These are phyloP conservation scores for Scortum barcoo DNA, from an alignment of 2,113 vertebrate species.

Conservation along the genomic window DNA sequence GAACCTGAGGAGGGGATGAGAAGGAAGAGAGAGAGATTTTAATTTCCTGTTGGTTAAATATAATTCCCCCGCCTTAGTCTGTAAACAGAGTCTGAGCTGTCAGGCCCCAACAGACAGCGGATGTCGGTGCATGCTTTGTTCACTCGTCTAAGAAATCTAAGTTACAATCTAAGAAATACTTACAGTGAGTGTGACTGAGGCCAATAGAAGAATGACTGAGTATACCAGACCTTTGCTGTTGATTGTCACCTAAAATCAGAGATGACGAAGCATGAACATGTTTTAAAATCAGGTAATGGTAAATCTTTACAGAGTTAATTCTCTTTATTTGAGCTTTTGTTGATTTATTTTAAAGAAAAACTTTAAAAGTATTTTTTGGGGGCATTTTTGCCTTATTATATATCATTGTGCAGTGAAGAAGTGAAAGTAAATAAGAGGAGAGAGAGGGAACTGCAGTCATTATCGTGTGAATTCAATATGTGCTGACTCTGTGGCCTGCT, in stretches of 20 bases:
- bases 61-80: no score
- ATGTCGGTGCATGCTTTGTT: conserved; percentile 2
- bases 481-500: no score
- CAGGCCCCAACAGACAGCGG: not conserved
- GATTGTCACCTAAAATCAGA: conserved; percentile 81
- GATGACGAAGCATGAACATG: not conserved
- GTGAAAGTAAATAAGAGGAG: not conserved
- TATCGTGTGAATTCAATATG: no score
- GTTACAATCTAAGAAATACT: conserved; percentile 59
- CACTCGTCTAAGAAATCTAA: no score
- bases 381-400: not conserved
- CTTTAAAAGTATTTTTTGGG: not conserved
- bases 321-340: not conserved
- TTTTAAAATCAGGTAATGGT: not conserved
- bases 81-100: not conserved
- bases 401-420: not conserved
- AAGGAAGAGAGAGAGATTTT: not conserved
- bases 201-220: conserved; percentile 86
- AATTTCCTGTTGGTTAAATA: conserved; percentile 1
- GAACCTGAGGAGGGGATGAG: conserved; percentile 71
- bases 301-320: not conserved
- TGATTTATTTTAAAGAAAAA: not conserved
- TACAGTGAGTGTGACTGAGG: conserved; percentile 86
- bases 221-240: conserved; percentile 87
- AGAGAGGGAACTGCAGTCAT: not conserved